Base-by-base conservation (phyloP, 1,140 invertebrate species). In the Whitmania pigra region DNA sequence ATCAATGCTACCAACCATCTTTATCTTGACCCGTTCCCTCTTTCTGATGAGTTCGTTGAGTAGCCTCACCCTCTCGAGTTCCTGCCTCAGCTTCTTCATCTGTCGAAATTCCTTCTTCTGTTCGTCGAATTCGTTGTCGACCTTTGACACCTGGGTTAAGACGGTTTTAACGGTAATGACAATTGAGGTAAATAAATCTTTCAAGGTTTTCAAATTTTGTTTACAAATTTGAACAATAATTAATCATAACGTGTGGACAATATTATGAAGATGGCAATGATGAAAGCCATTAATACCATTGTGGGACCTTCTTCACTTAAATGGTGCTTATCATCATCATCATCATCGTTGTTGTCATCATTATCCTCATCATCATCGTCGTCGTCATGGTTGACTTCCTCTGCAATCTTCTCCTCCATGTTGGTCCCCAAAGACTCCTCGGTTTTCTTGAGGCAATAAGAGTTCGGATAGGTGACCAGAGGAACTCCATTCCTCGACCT, bases 401-500 rank as follows among this genome's bases (percentile, higher is more conserved):
- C 67, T 7, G 25, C 40, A 36, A 69, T 7, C n/a, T 11, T 40
- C 25, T 22, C 22, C 40, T 15, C 36, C 67, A 27, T 36, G 0
- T n/a, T 11, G 43, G 13, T 13, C 43, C 13, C 43, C 43, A 49
- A 49, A 49, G 43, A 15, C 13, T 17, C 43, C 9, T 49, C 15
- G 43, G 29, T 7, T 15, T 69, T 31, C n/a, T 69, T 22, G 22
- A 31, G 67, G 36, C 67, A 79, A 75, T 79, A 81, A 7, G 79
- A 80, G 73, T 84, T 82, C 13, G 84, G 74, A 25, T 95, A 84
- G 72, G 94, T 81, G 36, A 99, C 80, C 43, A 99, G 83, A 0
- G 95, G 95, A 17, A 97, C 94, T 1, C 96, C 96, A 83, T 97
- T 97, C 67, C 94, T 82, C 72, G 90, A 90, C 79, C 95, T 92